phyloP scores from a whole-genome alignment of 2,113 vertebrate genomes.

The Salvelinus sp. region DNA sequence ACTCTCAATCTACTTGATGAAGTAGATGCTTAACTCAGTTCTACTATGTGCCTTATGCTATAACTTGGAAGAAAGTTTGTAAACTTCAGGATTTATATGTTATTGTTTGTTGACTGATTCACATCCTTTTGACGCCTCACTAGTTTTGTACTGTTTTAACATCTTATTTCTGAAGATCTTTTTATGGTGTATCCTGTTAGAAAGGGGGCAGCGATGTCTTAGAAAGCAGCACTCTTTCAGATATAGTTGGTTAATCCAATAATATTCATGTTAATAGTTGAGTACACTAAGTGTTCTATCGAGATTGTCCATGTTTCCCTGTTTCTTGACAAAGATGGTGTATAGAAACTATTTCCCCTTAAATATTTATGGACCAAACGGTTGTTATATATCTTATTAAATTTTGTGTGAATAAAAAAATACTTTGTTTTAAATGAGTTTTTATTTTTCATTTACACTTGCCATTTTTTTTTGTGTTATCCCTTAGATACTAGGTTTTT shows the following conservation, averaged over 20 bases:
- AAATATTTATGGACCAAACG: slow-evolving; percentile 99
- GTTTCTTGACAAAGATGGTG: slow-evolving; percentile 99
- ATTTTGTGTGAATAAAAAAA: slow-evolving; percentile 99
- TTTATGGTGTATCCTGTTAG: slow-evolving; percentile 97
- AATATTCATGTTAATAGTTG: slow-evolving; percentile 99
- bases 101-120: slow-evolving; percentile 99
- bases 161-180: slow-evolving; percentile 98
- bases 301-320: slow-evolving; percentile 99
- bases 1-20: slow-evolving; percentile 93
- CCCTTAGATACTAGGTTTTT: slow-evolving; percentile 56
- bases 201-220: slow-evolving; percentile 96
- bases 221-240: slow-evolving; percentile 98
- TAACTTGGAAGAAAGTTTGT: slow-evolving; percentile 99
- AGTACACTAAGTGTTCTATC: slow-evolving; percentile 99
- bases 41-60: slow-evolving; percentile 98
- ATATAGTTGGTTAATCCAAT: slow-evolving; percentile 97
- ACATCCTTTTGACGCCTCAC: slow-evolving; percentile 98
- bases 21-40: slow-evolving; percentile 99
- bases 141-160: slow-evolving; percentile 99
- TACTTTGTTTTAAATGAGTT: slow-evolving; percentile 96
- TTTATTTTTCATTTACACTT: slow-evolving; percentile 93
- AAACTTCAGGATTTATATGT: slow-evolving; percentile 98
- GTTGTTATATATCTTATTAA: slow-evolving; percentile 99
- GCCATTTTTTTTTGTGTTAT: slow-evolving; percentile 65
- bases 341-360: slow-evolving; percentile 99